Percentiles rank a stretch among this genome's conserved stretches.
Conservation (phyloP, 2,888 invertebrate genomes). For the Trichogramma evanescens region DNA sequence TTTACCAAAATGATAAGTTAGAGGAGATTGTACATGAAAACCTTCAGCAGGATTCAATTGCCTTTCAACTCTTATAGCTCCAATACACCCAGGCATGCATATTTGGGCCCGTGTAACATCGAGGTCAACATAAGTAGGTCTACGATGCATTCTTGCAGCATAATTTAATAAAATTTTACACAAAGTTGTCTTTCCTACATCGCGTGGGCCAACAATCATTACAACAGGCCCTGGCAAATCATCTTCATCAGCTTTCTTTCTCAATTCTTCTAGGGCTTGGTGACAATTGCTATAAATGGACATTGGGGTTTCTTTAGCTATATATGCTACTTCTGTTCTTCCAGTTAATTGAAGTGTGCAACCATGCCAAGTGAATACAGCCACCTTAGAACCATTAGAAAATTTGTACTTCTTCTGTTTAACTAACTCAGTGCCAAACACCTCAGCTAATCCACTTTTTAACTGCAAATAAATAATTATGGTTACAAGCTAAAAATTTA, state of each 20-base stretch:
- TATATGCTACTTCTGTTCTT: conserved; percentile 85
- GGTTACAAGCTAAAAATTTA: too few species aligned
- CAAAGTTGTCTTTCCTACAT: conserved; percentile 93
- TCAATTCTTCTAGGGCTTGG: conserved; percentile 84
- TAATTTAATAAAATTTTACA: conserved; percentile 85
- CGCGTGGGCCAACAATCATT: conserved; percentile 87
- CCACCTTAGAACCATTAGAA: conserved; percentile 82
- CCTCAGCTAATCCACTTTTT: conserved; percentile 83
- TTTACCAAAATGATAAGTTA: conserved; percentile 91
- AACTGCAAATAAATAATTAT: conserved; percentile 52
- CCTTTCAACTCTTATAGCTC: conserved; percentile 81
- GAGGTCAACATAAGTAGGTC: conserved; percentile 87
- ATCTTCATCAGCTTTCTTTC: conserved; percentile 71
- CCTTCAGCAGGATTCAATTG: conserved; percentile 92
- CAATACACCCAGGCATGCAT: conserved; percentile 85
- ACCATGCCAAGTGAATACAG: conserved; percentile 93
- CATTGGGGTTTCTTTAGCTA: conserved; percentile 96
- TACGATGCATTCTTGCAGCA: conserved; percentile 78
- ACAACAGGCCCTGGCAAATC: conserved; percentile 71
- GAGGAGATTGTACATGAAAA: conserved; percentile 84
- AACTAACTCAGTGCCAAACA: conserved; percentile 93
- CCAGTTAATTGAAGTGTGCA: conserved; percentile 80
- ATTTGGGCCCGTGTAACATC: conserved; percentile 93
- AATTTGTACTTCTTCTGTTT: conserved; percentile 88
- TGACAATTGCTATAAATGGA: conserved; percentile 93